Percentiles rank a stretch among this genome's conserved stretches.
Evolutionary conservation across 1,140 invertebrate species (phyloP).

Genomic region (Leptonema lineaticorne): DNA sequence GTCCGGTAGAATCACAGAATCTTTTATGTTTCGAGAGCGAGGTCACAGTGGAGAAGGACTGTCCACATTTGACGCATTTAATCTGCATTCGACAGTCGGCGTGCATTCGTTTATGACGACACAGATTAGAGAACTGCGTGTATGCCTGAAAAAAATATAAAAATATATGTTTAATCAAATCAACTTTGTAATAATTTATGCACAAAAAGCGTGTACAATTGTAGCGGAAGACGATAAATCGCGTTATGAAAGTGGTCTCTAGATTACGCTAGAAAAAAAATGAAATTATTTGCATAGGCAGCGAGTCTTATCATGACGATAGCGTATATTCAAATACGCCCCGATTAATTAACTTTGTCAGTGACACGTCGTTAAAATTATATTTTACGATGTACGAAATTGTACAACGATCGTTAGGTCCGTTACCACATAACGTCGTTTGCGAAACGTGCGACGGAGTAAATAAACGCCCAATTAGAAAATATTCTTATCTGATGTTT

Average conservation of each 20-base stretch:
- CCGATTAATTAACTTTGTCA: too few species aligned
- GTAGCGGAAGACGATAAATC: too few species aligned
- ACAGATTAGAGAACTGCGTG: constrained; percentile 99
- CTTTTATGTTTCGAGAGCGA: constrained; percentile 82
- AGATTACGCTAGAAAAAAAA: too few species aligned
- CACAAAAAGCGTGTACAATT: too few species aligned
- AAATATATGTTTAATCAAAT: constrained; percentile 41
- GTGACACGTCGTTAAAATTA: neutral
- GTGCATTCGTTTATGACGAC: constrained; percentile 99
- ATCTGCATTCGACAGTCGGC: constrained; percentile 84
- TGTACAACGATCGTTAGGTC: too few species aligned
- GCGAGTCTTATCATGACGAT: constrained; percentile 10
- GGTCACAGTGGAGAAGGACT: constrained; percentile 86
- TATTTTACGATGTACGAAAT: neutral
- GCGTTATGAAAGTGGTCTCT: too few species aligned
- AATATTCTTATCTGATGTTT: too few species aligned
- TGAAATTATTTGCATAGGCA: too few species aligned
- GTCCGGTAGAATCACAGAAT: constrained; percentile 73
- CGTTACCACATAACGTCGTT: too few species aligned
- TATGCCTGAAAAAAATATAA: constrained; percentile 77
- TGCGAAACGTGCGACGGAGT: neutral
- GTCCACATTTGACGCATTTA: constrained; percentile 89
- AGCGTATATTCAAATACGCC: too few species aligned
- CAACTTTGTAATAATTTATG: neutral
- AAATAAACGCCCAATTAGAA: neutral